A percentile compares a stretch with the other conserved stretches of the same genome.
phyloP scores from a whole-genome alignment of 2,113 vertebrate species.

The Muscicapa adusta region DNA sequence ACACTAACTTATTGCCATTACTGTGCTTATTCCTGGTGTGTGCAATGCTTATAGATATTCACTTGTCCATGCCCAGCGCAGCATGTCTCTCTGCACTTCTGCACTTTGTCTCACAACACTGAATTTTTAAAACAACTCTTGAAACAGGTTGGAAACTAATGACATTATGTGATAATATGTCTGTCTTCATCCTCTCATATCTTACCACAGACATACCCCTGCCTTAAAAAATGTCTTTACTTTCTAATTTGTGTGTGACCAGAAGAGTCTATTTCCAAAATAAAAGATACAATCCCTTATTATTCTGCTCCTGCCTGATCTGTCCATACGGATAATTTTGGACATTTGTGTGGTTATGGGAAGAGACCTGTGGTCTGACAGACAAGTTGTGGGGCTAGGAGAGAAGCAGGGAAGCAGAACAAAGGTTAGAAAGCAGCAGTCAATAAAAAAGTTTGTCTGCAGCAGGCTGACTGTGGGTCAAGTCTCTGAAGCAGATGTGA shows the following conservation, averaged over 20 bases:
- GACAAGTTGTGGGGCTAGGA: background rate
- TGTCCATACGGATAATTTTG: background rate
- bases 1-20: background rate
- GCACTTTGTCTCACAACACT: rapidly evolving
- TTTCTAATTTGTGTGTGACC: background rate
- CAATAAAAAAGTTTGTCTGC: background rate
- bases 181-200: background rate
- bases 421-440: background rate
- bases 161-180: background rate
- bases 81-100: background rate
- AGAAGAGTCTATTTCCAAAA: background rate
- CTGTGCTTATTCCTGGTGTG: background rate
- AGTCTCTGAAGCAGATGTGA: background rate
- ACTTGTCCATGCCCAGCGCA: rapidly evolving
- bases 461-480: background rate
- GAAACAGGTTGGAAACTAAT: background rate
- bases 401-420: background rate
- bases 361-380: background rate
- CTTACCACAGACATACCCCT: no score
- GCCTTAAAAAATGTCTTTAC: background rate
- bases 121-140: background rate
- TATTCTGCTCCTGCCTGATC: background rate
- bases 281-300: background rate
- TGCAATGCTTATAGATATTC: background rate
- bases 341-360: background rate